These are phyloP conservation scores for Esox masquinongy DNA, from an alignment of 2,797 vertebrate species.

Conservation along the genomic window DNA sequence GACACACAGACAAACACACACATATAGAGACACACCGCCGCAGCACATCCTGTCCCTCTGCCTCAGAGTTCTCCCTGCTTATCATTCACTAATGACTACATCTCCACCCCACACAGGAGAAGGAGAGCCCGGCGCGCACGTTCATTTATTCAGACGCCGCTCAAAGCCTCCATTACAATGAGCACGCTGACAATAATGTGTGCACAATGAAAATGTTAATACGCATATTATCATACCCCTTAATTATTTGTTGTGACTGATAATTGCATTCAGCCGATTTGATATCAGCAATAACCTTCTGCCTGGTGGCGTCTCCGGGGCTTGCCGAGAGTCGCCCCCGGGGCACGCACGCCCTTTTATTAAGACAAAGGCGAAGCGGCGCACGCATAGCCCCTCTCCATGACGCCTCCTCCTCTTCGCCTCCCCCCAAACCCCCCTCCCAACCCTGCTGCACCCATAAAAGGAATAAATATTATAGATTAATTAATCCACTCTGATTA, in stretches of 20 bases:
- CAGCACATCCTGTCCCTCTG: neutral
- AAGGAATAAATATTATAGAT: conserved; percentile 99
- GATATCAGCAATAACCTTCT: conserved; percentile 99
- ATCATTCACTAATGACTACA: conserved; percentile 58
- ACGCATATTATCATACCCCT: conserved; percentile 91
- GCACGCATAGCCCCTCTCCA: conserved; percentile 90
- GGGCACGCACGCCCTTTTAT: conserved; percentile 85
- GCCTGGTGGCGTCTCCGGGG: conserved; percentile 92
- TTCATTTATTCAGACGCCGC: conserved; percentile 59
- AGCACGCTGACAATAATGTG: conserved; percentile 82
- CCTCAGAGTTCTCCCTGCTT: conserved; percentile 27
- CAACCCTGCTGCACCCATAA: conserved; percentile 80
- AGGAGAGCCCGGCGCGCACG: conserved; percentile 52
- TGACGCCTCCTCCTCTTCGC: conserved; percentile 72
- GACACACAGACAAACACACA: neutral
- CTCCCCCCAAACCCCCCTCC: conserved; percentile 52
- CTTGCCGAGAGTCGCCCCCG: conserved; percentile 87
- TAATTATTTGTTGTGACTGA: conserved; percentile 99
- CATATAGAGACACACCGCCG: conserved; percentile 14
- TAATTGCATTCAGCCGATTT: conserved; percentile 94
- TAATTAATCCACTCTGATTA: conserved; percentile 98
- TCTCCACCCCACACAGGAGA: conserved; percentile 60
- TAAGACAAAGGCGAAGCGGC: conserved; percentile 89
- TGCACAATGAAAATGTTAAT: conserved; percentile 98
- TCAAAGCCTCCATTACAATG: conserved; percentile 80